Evolutionary conservation across 2,888 invertebrate species (phyloP).

Genomic region (Clunio marinus): DNA sequence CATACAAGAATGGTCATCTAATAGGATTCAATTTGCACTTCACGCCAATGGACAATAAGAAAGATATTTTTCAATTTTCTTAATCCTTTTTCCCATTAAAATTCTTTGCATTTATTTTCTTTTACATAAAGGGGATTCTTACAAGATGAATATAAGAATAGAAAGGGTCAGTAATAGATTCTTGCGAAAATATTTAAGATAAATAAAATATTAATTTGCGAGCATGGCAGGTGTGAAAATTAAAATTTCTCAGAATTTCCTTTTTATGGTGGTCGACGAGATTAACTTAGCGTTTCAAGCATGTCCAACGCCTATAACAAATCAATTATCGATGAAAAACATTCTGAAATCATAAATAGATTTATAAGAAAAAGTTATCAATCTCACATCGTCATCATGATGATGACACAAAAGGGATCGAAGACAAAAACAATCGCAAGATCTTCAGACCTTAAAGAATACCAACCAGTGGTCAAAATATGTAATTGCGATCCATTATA

Average conservation of each 20-base stretch:
- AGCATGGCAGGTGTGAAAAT: neutral
- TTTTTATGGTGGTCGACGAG: neutral
- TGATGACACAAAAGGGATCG: neutral
- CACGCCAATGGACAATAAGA: neutral
- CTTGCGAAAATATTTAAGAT: neutral
- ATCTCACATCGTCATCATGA: slow-evolving; percentile 13
- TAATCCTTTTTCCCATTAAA: slow-evolving; percentile 30
- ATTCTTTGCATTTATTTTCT: slow-evolving; percentile 8
- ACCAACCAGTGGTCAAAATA: slow-evolving; percentile 36
- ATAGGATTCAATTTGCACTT: slow-evolving; percentile 29
- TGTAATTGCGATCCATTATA: slow-evolving; percentile 36
- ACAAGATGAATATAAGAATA: slow-evolving; percentile 24
- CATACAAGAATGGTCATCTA: slow-evolving; percentile 23
- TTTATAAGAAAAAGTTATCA: slow-evolving; percentile 2
- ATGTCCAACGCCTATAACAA: neutral
- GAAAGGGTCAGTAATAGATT: slow-evolving; percentile 29
- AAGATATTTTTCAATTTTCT: neutral
- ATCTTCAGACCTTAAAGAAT: neutral
- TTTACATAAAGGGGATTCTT: slow-evolving; percentile 18
- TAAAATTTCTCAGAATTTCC: neutral
- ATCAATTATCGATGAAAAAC: no score
- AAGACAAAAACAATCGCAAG: neutral
- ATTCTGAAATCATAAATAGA: no score
- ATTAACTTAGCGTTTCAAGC: neutral
- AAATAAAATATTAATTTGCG: neutral